Conservation (phyloP, 1,140 invertebrate genomes). For the Trachymyrmex septentrionalis region DNA sequence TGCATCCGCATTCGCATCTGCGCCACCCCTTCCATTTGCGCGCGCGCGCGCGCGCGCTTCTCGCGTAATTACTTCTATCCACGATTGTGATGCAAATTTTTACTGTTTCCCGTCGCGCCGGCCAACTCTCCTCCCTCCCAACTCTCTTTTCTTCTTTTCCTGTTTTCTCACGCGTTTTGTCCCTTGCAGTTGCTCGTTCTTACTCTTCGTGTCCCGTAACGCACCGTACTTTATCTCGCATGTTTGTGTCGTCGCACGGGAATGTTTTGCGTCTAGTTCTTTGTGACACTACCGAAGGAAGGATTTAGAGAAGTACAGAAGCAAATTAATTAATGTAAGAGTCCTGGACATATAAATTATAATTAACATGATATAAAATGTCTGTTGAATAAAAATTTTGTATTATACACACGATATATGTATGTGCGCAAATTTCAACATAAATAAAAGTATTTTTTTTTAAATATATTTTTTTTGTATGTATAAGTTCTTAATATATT, state of each 20-base stretch:
- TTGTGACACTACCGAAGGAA: slow-evolving; percentile 5
- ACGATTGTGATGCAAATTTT: slow-evolving; percentile 86
- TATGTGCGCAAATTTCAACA: background rate
- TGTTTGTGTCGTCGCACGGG: slow-evolving; percentile 12
- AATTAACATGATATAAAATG: slow-evolving; percentile 33
- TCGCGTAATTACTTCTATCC: slow-evolving; percentile 85
- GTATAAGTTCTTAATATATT: background rate
- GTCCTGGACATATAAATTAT: slow-evolving; percentile 6
- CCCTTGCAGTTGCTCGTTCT: slow-evolving; percentile 15
- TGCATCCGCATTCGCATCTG: slow-evolving; percentile 71
- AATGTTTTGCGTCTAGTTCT: slow-evolving; percentile 23
- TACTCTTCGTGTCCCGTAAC: slow-evolving; percentile 19
- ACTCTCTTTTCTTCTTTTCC: slow-evolving; percentile 71
- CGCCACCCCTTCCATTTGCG: slow-evolving; percentile 70
- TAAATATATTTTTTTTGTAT: no score
- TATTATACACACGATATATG: background rate
- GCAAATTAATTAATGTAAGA: slow-evolving; percentile 42
- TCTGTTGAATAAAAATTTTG: background rate
- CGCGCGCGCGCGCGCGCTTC: slow-evolving; percentile 72
- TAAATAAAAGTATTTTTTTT: background rate
- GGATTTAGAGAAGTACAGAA: slow-evolving; percentile 12
- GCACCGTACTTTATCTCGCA: slow-evolving; percentile 38
- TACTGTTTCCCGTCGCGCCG: slow-evolving; percentile 80
- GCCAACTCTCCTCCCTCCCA: slow-evolving; percentile 45
- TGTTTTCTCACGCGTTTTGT: slow-evolving; percentile 56